Base-by-base conservation (phyloP, 2,888 invertebrate genomes). In the Pterostichus madidus region DNA sequence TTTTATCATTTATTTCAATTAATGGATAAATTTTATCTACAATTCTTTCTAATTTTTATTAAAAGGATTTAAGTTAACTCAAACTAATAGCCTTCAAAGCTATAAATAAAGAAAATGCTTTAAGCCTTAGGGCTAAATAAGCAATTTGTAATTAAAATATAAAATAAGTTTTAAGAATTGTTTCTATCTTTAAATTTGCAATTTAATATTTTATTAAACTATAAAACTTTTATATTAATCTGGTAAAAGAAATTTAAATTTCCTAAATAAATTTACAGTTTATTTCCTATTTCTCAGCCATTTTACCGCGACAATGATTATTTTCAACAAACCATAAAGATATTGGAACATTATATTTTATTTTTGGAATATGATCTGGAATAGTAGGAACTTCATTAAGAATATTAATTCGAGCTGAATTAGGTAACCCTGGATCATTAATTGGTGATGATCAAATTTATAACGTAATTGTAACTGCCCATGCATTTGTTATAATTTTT, bases 401-500 rank as follows among this genome's bases (percentile, higher is more conserved):
- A 85, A 87, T 95, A 85, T 84, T 95, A 89, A 95, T 95, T 91
- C 95, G 95, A 85, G 89, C 93, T 84, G 95, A 96, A 92, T 90
- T 95, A 91, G 93, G 94, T 24, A 93, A 91, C n/a, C 93, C 94
- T 0, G 94, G 94, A 11, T 91, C 91, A 71, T 90, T 95, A 89
- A 93, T 95, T 91, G 93, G 93, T 8, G 93, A 95, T 91, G 94
- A 95, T 87, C 94, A 95, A 92, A 92, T 95, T 90, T 95, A 95
- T 92, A 95, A 96, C 90, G 93, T 93, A 84, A 92, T 96, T 91
- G 94, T 96, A 0, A 96, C 95, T 44, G 93, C 94, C 7, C 95
- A 96, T 91, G 96, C 95, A 80, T 94, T 96, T 90, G 91, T 96
- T 88, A 96, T 96, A 93, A 95, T 95, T 93, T 96, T n/a, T 96